Evolutionary conservation across 1,140 invertebrate genomes (phyloP).

Genomic region (Papilio aristodemus): DNA sequence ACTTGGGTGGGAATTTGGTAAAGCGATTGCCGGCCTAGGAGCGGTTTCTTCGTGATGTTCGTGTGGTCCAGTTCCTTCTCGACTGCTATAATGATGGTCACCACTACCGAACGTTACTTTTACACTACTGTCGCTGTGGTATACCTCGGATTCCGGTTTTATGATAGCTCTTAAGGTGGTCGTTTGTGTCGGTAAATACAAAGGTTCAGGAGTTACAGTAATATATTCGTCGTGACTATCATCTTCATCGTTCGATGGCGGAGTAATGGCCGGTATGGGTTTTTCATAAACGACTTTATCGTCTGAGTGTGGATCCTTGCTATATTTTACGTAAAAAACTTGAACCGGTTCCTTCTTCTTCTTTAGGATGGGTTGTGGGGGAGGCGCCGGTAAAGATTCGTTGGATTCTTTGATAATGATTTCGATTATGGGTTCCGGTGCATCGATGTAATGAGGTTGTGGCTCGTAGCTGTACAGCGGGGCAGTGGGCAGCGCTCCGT

Average conservation of each 20-base stretch:
- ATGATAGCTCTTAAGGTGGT: constrained; percentile 91
- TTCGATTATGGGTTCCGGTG: constrained; percentile 93
- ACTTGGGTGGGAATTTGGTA: constrained; percentile 72
- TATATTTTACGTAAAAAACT: constrained; percentile 94
- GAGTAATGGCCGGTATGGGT: constrained; percentile 87
- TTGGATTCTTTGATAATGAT: constrained; percentile 95
- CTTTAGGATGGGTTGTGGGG: constrained; percentile 79
- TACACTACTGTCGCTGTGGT: constrained; percentile 87
- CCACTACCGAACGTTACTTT: constrained; percentile 88
- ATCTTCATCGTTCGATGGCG: constrained; percentile 83
- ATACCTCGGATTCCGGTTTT: constrained; percentile 90
- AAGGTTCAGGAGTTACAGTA: constrained; percentile 69
- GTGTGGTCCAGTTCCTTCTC: constrained; percentile 75
- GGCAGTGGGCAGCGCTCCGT: constrained; percentile 74
- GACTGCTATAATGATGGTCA: constrained; percentile 76
- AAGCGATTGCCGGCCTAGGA: constrained; percentile 81
- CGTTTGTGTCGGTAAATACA: constrained; percentile 81
- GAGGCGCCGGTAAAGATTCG: constrained; percentile 87
- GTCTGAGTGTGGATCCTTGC: constrained; percentile 87
- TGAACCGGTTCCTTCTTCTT: constrained; percentile 91
- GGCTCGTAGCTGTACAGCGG: constrained; percentile 76
- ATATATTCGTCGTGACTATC: constrained; percentile 80
- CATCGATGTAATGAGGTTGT: constrained; percentile 84
- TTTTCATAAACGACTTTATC: constrained; percentile 88
- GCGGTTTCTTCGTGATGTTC: constrained; percentile 82